Evolutionary conservation across 2,888 invertebrate genomes (phyloP).

Genomic region (Catocala nupta): DNA sequence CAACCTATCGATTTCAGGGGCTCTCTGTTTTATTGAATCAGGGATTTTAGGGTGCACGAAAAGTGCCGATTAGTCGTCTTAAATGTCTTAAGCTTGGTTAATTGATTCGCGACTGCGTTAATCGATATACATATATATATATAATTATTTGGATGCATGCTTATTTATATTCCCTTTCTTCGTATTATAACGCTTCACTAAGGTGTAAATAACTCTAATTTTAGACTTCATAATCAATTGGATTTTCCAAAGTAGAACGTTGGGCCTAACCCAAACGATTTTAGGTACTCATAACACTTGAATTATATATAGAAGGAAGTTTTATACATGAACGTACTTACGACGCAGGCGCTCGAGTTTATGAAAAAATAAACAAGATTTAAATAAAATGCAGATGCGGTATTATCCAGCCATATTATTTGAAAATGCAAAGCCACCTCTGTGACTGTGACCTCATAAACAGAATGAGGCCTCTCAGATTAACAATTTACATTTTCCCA

Average conservation of each 20-base stretch:
- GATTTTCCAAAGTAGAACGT: too few relatives aligned
- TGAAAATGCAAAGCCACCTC: slow-evolving; percentile 15
- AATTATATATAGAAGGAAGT: too few relatives aligned
- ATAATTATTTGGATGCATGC: slow-evolving; percentile 3
- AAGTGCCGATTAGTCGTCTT: not conserved
- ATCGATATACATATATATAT: not conserved
- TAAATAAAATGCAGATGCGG: slow-evolving; percentile 38
- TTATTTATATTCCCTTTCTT: slow-evolving; percentile 3
- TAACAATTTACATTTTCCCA: slow-evolving; percentile 23
- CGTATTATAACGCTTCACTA: not conserved
- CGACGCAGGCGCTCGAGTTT: not conserved
- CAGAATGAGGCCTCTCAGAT: slow-evolving; percentile 23
- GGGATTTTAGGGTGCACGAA: not conserved
- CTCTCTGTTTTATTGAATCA: slow-evolving; percentile 1
- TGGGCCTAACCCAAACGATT: too few relatives aligned
- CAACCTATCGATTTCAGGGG: slow-evolving; percentile 17
- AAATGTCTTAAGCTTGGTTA: slow-evolving; percentile 4
- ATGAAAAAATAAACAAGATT: slow-evolving; percentile 4
- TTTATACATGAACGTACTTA: not conserved
- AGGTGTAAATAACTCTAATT: too few relatives aligned
- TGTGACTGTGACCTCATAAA: slow-evolving; percentile 17
- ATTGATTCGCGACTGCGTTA: slow-evolving; percentile 1
- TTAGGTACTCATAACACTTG: too few relatives aligned
- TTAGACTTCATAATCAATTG: too few relatives aligned
- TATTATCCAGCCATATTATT: slow-evolving; percentile 12